Evolutionary conservation across 1,140 invertebrate genomes (phyloP).

Genomic region (Drosophila murphyi): DNA sequence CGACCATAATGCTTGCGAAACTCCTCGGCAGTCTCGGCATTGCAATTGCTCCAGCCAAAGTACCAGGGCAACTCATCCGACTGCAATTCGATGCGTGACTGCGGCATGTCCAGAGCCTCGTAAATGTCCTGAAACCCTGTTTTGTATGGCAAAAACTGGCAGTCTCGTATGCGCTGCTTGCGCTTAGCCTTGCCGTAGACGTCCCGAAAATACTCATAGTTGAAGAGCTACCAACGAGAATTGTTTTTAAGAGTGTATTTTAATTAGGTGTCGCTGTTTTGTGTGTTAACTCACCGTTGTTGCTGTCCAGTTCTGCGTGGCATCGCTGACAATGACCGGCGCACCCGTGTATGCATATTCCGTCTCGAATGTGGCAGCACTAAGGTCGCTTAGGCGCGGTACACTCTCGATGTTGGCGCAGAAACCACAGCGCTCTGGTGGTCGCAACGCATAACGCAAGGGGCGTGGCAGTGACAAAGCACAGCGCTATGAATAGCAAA

Average conservation of each 20-base stretch:
- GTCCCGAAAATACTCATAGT: conserved; percentile 92
- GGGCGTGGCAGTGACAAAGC: conserved; percentile 86
- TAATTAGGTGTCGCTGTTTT: not conserved
- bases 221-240: conserved; percentile 85
- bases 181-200: conserved; percentile 88
- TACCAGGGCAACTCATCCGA: conserved; percentile 90
- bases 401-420: conserved; percentile 88
- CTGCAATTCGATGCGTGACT: conserved; percentile 87
- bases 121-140: conserved; percentile 89
- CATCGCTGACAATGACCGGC: conserved; percentile 94
- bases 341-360: conserved; percentile 90
- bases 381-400: conserved; percentile 88
- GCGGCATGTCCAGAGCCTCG: conserved; percentile 92
- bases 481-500: conserved; percentile 85
- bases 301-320: conserved; percentile 91
- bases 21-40: conserved; percentile 90
- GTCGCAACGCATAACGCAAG: conserved; percentile 88
- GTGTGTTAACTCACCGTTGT: conserved; percentile 80
- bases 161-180: conserved; percentile 87
- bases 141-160: conserved; percentile 97
- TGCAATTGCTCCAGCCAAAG: conserved; percentile 97
- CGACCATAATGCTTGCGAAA: conserved; percentile 92
- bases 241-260: not conserved
- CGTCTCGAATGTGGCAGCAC: conserved; percentile 88
- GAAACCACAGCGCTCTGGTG: conserved; percentile 91